phyloP scores from a whole-genome alignment of 2,888 invertebrate genomes.

The Drosophila seclusa region DNA sequence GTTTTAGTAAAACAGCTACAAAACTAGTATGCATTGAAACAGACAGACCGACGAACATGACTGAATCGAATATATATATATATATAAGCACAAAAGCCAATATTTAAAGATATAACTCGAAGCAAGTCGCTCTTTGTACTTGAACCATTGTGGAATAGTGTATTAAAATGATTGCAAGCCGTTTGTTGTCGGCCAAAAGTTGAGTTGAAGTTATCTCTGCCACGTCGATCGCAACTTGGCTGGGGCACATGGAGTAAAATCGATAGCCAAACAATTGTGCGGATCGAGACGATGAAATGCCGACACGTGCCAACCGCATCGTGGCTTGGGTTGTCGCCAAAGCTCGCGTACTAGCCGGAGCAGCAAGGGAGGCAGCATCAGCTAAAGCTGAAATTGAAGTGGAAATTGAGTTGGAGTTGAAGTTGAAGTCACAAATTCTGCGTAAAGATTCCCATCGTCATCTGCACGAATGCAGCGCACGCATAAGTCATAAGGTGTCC shows the following conservation, averaged over 20 bases:
- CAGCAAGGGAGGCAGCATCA: constrained; percentile 19
- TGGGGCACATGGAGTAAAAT: constrained; percentile 46
- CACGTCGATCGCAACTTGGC: constrained; percentile 59
- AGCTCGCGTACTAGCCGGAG: constrained; percentile 26
- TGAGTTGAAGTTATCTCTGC: constrained; percentile 44
- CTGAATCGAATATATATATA: not conserved
- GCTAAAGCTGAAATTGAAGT: constrained; percentile 23
- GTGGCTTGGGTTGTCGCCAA: constrained; percentile 38
- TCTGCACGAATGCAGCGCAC: constrained; percentile 66
- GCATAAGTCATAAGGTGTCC: constrained; percentile 69
- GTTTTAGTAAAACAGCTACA: not conserved
- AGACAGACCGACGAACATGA: not conserved
- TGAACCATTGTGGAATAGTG: not conserved
- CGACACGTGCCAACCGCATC: constrained; percentile 61
- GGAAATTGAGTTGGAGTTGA: constrained; percentile 15
- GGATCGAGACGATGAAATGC: constrained; percentile 51
- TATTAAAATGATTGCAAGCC: not conserved
- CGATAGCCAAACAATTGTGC: constrained; percentile 56
- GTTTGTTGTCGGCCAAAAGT: constrained; percentile 36
- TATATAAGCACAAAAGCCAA: too few relatives aligned
- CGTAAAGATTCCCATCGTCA: constrained; percentile 71
- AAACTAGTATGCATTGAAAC: not conserved
- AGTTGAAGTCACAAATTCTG: constrained; percentile 52
- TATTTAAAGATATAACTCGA: not conserved
- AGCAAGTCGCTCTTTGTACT: not conserved